phyloP scores from a whole-genome alignment of 2,797 vertebrate genomes.

The Tenualosa ilisha region DNA sequence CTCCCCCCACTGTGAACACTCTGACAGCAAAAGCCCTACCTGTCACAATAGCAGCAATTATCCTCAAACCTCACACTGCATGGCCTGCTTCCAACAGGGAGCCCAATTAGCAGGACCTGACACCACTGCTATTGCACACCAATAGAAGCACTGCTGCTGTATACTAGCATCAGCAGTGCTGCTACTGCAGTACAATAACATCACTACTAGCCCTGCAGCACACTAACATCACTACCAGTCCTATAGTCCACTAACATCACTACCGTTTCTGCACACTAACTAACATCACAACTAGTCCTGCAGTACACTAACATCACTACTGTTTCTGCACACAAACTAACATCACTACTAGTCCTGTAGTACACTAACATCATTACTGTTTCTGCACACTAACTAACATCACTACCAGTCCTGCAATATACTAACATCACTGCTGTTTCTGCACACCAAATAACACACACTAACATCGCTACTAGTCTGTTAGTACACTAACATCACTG shows the following conservation, averaged over 20 bases:
- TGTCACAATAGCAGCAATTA: conserved; percentile 79
- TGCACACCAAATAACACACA: too few relatives aligned
- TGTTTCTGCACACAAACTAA: background rate
- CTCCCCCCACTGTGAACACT: conserved; percentile 31
- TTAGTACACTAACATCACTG: too few relatives aligned
- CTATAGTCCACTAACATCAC: background rate
- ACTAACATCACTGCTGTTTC: too few relatives aligned
- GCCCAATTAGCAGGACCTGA: conserved; percentile 59
- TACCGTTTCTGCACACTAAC: background rate
- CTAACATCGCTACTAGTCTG: background rate
- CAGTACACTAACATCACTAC: background rate
- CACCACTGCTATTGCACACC: background rate
- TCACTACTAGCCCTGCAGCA: background rate
- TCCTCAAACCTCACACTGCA: conserved; percentile 70
- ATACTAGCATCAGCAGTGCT: background rate
- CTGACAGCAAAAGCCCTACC: conserved; percentile 53
- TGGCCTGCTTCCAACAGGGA: conserved; percentile 71
- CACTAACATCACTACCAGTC: background rate
- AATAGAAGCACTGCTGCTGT: background rate
- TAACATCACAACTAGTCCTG: too few relatives aligned
- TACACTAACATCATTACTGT: background rate
- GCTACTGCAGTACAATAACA: background rate
- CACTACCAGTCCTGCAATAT: background rate
- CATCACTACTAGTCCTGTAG: background rate
- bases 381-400: background rate